Evolutionary conservation across 2,113 vertebrate species (phyloP).

Genomic region (Tonatia bakeri): DNA sequence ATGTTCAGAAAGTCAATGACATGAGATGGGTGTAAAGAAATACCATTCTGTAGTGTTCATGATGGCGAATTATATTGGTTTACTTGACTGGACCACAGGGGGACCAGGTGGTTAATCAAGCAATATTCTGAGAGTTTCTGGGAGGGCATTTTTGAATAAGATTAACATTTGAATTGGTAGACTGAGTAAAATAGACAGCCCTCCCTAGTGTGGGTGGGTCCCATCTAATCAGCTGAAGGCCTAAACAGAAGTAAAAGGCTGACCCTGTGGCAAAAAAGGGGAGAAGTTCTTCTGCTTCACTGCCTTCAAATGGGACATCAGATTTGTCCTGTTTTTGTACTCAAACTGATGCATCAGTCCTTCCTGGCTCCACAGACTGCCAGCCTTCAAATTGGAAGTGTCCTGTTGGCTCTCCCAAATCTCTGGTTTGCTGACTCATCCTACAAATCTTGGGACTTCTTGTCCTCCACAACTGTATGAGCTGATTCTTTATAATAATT

Average conservation of each 20-base stretch:
- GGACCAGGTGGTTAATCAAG: background rate
- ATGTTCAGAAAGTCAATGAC: background rate
- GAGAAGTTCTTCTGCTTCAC: background rate
- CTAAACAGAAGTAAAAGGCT: background rate
- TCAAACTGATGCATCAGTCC: background rate
- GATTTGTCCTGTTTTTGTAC: background rate
- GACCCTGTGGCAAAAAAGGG: background rate
- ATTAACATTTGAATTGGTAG: background rate
- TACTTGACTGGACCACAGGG: background rate
- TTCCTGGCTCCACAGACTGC: background rate
- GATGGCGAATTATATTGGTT: background rate
- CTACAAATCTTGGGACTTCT: background rate
- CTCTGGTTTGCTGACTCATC: background rate
- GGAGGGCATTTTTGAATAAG: background rate
- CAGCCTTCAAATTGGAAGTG: fast-evolving
- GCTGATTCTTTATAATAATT: background rate
- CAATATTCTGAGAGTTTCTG: background rate
- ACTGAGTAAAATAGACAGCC: background rate
- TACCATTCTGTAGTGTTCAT: background rate
- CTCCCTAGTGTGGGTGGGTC: background rate
- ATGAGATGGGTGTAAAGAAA: background rate
- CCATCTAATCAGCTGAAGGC: background rate
- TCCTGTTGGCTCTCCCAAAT: fast-evolving
- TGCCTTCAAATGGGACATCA: background rate
- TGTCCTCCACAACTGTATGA: background rate